Evolutionary conservation across 2,797 vertebrate species (phyloP).

Genomic region (Galago senegalensis): DNA sequence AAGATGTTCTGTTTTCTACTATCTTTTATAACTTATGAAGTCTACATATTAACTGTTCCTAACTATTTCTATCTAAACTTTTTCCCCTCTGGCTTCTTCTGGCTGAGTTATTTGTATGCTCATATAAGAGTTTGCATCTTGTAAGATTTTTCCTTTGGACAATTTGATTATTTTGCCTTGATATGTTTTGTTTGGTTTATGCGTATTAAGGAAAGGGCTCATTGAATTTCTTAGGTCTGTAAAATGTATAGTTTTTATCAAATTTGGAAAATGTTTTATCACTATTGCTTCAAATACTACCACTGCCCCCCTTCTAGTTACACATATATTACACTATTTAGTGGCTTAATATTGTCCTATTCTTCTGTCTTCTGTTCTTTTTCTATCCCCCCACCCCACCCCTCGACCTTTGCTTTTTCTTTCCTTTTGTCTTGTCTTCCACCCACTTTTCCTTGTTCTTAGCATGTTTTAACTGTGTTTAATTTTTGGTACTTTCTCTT

Average conservation of each 20-base stretch:
- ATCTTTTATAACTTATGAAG: constrained; percentile 31
- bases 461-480: neutral
- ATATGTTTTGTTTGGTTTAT: constrained; percentile 49
- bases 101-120: too few species aligned
- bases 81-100: neutral
- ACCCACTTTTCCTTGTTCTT: neutral
- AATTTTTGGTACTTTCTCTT: neutral
- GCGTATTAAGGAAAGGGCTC: neutral
- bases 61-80: constrained; percentile 38
- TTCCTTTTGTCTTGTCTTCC: neutral
- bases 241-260: constrained; percentile 20
- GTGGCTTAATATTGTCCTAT: neutral
- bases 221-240: constrained; percentile 11
- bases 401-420: neutral
- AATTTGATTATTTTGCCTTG: constrained; percentile 33
- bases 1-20: constrained; percentile 50
- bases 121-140: neutral
- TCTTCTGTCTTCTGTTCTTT: neutral
- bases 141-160: constrained; percentile 28
- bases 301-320: neutral
- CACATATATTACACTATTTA: neutral
- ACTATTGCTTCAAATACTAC: neutral
- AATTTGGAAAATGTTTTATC: neutral
- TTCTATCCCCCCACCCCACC: neutral
- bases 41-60: neutral